Percentiles rank a stretch among this genome's conserved stretches.
Conservation (phyloP, 1,140 invertebrate species). For the Limonius californicus region DNA sequence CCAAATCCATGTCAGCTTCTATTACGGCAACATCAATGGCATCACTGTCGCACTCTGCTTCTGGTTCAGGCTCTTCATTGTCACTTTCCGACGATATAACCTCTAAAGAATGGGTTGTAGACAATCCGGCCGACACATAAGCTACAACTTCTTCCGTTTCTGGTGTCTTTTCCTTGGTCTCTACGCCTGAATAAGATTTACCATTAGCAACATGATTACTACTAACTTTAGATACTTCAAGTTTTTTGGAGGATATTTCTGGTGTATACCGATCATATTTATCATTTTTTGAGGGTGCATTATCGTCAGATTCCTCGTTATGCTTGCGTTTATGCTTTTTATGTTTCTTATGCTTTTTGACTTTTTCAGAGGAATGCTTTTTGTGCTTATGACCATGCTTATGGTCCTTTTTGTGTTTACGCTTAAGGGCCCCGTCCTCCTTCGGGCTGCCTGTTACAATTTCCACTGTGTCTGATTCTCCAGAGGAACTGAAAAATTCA, state of each 20-base stretch:
- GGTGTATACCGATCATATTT: slow-evolving; percentile 44
- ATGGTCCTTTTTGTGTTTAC: slow-evolving; percentile 46
- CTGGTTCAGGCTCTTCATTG: slow-evolving; percentile 62
- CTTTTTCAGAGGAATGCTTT: slow-evolving; percentile 40
- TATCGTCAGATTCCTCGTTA: slow-evolving; percentile 32
- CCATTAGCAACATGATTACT: slow-evolving; percentile 36
- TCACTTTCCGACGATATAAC: slow-evolving; percentile 67
- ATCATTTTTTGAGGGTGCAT: slow-evolving; percentile 18
- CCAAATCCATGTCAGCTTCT: slow-evolving; percentile 82
- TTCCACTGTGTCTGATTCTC: background rate
- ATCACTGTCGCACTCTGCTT: slow-evolving; percentile 68
- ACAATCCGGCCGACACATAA: slow-evolving; percentile 36
- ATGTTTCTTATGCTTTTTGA: slow-evolving; percentile 46
- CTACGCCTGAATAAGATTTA: slow-evolving; percentile 36
- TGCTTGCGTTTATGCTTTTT: slow-evolving; percentile 43
- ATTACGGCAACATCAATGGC: slow-evolving; percentile 68
- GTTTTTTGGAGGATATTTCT: slow-evolving; percentile 33
- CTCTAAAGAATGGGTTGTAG: slow-evolving; percentile 48
- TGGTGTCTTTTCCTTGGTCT: slow-evolving; percentile 28
- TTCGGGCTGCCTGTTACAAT: background rate
- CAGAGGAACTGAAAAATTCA: slow-evolving; percentile 13
- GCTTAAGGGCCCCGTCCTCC: slow-evolving; percentile 23
- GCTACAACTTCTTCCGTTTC: slow-evolving; percentile 33
- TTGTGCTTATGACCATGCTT: slow-evolving; percentile 46
- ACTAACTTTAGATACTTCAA: slow-evolving; percentile 29